These are phyloP conservation scores for Smittia aterrima DNA, from an alignment of 2,888 invertebrate genomes.

Conservation along the genomic window DNA sequence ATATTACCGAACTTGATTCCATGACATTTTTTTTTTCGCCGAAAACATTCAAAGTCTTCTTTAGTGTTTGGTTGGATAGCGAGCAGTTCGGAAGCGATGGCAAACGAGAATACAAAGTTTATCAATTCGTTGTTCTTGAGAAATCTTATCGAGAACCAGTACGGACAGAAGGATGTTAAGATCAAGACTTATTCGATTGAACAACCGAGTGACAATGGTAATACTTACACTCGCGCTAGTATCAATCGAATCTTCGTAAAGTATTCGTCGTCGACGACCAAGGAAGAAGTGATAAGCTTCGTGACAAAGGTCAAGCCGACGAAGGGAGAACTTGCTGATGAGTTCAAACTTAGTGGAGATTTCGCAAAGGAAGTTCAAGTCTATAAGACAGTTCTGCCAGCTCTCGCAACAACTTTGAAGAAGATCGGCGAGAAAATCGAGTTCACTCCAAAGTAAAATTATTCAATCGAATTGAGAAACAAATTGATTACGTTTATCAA, in stretches of 20 bases:
- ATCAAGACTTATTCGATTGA: constrained; percentile 42
- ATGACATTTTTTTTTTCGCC: not conserved
- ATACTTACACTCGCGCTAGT: not conserved
- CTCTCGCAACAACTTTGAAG: constrained; percentile 36
- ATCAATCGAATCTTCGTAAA: constrained; percentile 41
- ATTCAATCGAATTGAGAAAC: not conserved
- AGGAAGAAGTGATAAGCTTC: constrained; percentile 33
- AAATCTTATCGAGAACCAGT: constrained; percentile 42
- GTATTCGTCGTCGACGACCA: constrained; percentile 38
- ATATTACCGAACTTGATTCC: not conserved
- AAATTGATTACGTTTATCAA: not conserved
- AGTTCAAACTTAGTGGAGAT: constrained; percentile 40
- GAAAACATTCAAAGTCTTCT: constrained; percentile 20
- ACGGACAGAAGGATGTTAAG: constrained; percentile 41
- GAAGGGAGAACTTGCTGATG: constrained; percentile 41
- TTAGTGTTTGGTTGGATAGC: constrained; percentile 23
- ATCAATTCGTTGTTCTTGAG: constrained; percentile 43
- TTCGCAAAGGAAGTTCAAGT: constrained; percentile 42
- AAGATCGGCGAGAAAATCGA: constrained; percentile 42
- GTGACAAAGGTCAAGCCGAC: constrained; percentile 42
- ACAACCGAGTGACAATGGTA: constrained; percentile 33
- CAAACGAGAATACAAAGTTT: constrained; percentile 42
- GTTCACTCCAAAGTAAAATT: constrained; percentile 43
- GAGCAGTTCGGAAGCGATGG: constrained; percentile 4
- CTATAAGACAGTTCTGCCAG: constrained; percentile 42